A percentile compares a stretch with the other conserved stretches of the same genome.
Evolutionary conservation across 2,888 invertebrate genomes (phyloP).

Genomic region (Acrobasis consociella): DNA sequence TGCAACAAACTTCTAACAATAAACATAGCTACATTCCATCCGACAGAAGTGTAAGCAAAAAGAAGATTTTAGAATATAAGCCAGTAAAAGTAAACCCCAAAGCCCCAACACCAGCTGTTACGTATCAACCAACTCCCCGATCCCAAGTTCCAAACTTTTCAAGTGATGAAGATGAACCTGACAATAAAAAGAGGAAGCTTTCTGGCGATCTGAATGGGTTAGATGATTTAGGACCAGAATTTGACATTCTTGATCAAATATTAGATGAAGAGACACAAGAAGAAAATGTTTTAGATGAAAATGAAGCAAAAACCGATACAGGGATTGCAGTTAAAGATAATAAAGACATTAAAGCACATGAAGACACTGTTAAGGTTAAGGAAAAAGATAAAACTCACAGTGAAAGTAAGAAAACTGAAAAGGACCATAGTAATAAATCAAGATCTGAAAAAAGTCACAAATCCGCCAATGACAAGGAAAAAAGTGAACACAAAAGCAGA

Average conservation of each 20-base stretch:
- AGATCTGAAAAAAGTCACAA: constrained; percentile 49
- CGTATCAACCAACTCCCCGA: constrained; percentile 75
- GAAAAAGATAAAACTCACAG: constrained; percentile 11
- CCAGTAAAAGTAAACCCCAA: constrained; percentile 64
- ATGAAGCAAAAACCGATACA: constrained; percentile 33
- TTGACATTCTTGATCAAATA: constrained; percentile 79
- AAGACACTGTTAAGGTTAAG: constrained; percentile 23
- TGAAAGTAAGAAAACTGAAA: constrained; percentile 32
- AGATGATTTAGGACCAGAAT: constrained; percentile 76
- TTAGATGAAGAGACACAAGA: constrained; percentile 70
- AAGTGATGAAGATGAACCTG: constrained; percentile 77
- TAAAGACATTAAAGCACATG: constrained; percentile 27
- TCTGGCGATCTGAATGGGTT: constrained; percentile 68
- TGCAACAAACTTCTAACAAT: constrained; percentile 44
- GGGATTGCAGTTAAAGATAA: constrained; percentile 24
- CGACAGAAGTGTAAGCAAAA: constrained; percentile 63
- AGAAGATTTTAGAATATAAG: constrained; percentile 74
- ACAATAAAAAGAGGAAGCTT: constrained; percentile 62
- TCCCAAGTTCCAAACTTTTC: constrained; percentile 74
- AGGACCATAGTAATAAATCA: constrained; percentile 33
- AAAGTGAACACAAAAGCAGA: constrained; percentile 44
- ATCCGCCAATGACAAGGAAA: constrained; percentile 46
- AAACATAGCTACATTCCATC: constrained; percentile 74
- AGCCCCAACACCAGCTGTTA: constrained; percentile 46
- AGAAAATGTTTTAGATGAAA: constrained; percentile 38